Evolutionary conservation across 2,113 vertebrate genomes (phyloP).

Genomic region (Microtus pennsylvanicus): DNA sequence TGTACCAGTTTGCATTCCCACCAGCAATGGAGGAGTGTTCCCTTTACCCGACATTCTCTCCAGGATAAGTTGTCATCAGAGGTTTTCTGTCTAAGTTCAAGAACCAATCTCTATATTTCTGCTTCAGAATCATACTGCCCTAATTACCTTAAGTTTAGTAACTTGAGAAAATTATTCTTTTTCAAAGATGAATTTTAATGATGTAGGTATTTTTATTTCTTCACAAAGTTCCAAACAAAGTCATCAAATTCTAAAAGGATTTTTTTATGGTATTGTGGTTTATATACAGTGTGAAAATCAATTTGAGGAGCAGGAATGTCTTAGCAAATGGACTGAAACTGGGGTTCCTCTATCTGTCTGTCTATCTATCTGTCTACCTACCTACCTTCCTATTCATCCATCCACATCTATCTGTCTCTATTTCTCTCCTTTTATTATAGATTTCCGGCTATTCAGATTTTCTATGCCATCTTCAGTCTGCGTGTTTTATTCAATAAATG

Average conservation of each 20-base stretch:
- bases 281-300: not conserved
- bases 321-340: accelerated
- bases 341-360: accelerated
- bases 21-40: too few species aligned
- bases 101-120: accelerated
- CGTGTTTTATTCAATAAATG: not conserved
- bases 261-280: not conserved
- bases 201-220: not conserved
- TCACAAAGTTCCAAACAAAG: not conserved
- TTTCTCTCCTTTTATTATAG: not conserved
- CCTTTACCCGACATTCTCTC: too few species aligned
- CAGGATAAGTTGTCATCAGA: too few species aligned
- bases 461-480: not conserved
- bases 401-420: not conserved
- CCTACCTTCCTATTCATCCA: not conserved
- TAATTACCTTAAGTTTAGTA: not conserved
- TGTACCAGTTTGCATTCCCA: too few species aligned
- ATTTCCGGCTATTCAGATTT: not conserved
- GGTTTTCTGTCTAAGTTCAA: too few species aligned
- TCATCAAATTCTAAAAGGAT: not conserved
- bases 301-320: accelerated
- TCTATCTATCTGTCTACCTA: not conserved
- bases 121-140: accelerated
- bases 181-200: not conserved
- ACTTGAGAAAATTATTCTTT: not conserved